Evolutionary conservation across 2,888 invertebrate species (phyloP), one percentile per base, ranked within the genome.

Genomic region (Nymphalis c-album): DNA sequence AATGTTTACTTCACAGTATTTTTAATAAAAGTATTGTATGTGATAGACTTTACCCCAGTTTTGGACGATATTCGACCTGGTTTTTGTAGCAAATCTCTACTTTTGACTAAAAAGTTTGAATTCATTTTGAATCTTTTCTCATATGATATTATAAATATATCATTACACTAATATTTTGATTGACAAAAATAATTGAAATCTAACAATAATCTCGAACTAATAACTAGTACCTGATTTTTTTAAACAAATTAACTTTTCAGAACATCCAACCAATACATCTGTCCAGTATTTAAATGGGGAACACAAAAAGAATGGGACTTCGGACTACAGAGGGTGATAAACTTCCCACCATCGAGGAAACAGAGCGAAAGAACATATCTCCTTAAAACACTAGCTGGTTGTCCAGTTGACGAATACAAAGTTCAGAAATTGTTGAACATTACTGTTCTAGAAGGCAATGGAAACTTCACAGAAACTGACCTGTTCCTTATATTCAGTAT

Each of bases 251-350:
- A 62, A 46, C 50, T 73, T 67, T 60, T 45, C 82, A 97, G 97
- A 7, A 94, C 96, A 60, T 93, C 95, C 20, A 96, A 95, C 83
- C 94, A 95, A 79, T 95, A 94, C 83, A 94, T 97, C 71, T 97
- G 97, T 71, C 96, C 96, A 1, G 96, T 97, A 0, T 96, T 97
- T 84, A 95, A 95, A 85, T 96, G 96, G 95, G 97, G 97, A 0
- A 94, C 95, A 0, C 92, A 93, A 75, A 94, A 95, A 57, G 96
- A 97, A 83, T 97, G 96, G 96, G 94, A 96, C 73, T 97, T 97
- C 75, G 96, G 96, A 47, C 90, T 97, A 0, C 94, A 96, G 73
- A 92, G 96, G 13, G 94, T 96, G 0, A 94, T 96, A 61, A 94
- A 96, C 77, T 96, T 96, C 85, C 96, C 96, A 0, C 86, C 93